Conservation (phyloP, 1,140 invertebrate genomes). For the Pinna nobilis region DNA sequence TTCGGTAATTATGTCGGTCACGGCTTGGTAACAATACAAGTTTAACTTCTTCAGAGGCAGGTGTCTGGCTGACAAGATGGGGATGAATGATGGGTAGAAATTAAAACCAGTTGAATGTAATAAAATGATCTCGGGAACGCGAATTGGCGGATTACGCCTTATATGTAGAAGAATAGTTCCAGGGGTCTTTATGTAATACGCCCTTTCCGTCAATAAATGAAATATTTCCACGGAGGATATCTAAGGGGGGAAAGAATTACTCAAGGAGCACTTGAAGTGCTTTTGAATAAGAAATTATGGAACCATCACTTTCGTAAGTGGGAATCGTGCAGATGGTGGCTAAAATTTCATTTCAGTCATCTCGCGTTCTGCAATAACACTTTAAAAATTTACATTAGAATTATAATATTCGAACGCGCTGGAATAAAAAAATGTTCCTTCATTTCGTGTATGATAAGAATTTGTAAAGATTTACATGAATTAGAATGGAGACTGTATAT, state of each 20-base stretch:
- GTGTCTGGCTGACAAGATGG: too few species aligned
- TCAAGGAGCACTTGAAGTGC: background rate
- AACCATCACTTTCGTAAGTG: background rate
- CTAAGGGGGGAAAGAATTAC: background rate
- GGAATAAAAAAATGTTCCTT: background rate
- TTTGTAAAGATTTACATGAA: background rate
- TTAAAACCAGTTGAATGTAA: too few species aligned
- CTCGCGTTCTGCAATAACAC: constrained; percentile 42
- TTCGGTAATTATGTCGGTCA: too few species aligned
- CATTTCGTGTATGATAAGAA: background rate
- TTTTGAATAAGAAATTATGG: constrained; percentile 6
- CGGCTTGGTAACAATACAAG: too few species aligned
- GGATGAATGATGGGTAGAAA: too few species aligned
- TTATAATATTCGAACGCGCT: constrained; percentile 32
- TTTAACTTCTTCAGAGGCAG: too few species aligned
- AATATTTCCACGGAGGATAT: background rate
- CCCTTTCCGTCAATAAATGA: background rate
- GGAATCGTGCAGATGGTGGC: constrained; percentile 29
- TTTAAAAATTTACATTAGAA: constrained; percentile 48
- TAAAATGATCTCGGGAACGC: too few species aligned
- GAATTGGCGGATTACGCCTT: too few species aligned
- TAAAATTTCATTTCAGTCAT: constrained; percentile 21
- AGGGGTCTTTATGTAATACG: background rate
- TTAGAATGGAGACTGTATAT: background rate
- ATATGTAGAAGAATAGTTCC: constrained; percentile 16